These are phyloP conservation scores for Oligia strigilis DNA, from an alignment of 2,888 invertebrate genomes.

Conservation along the genomic window DNA sequence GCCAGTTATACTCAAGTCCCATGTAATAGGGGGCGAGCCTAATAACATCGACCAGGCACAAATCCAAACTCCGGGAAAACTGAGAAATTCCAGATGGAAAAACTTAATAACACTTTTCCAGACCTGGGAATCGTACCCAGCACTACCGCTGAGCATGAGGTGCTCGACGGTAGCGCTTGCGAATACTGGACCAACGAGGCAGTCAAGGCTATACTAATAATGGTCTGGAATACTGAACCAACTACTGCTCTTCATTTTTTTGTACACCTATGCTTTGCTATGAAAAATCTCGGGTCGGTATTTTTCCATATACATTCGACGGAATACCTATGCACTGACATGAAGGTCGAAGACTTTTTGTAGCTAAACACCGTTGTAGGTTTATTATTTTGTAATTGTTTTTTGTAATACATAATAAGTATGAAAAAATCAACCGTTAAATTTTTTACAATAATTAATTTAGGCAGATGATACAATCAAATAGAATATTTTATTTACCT, in stretches of 20 bases:
- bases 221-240: neutral
- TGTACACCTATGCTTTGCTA: too few relatives aligned
- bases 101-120: too few relatives aligned
- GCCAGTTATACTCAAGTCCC: neutral
- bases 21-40: too few relatives aligned
- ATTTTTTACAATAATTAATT: neutral
- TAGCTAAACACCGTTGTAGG: neutral
- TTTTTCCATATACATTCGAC: neutral
- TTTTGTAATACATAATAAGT: neutral
- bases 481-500: neutral
- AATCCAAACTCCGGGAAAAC: neutral
- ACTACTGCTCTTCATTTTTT: neutral
- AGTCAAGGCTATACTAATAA: too few relatives aligned
- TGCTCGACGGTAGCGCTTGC: too few relatives aligned
- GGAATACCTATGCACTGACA: neutral
- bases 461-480: neutral
- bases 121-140: too few relatives aligned
- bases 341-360: neutral
- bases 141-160: too few relatives aligned
- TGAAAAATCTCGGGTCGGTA: too few relatives aligned
- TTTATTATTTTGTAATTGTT: neutral
- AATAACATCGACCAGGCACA: neutral
- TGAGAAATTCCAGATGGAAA: too few relatives aligned
- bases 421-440: neutral
- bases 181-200: neutral